Evolutionary conservation across 2,888 invertebrate genomes (phyloP), one percentile per base, ranked within the genome.

Genomic region (Lacanobia oleracea): DNA sequence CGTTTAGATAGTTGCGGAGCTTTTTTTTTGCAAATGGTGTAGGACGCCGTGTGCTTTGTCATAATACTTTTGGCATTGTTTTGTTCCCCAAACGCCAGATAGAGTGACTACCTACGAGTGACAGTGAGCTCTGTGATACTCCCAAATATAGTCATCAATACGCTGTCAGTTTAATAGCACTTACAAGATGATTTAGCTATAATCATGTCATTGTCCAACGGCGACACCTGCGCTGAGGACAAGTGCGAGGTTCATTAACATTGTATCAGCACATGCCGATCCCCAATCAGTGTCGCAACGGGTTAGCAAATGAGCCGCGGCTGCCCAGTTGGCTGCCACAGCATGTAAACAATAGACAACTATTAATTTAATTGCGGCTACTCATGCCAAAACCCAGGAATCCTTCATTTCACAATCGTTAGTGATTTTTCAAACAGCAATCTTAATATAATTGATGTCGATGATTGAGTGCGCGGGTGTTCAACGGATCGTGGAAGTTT

Each of bases 341-440:
- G 45, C 79, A 81, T 82, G 86, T 85, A 86, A 85, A 84, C 85
- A 85, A 85, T 84, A 85, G 77, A 62, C 66, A 68, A 72, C 76
- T 57, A 82, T 79, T 79, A 71, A 75, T 84, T 77, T 68, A 83
- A 79, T 77, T 66, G 79, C 54, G 63, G 62, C 50, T 62, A 33
- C 75, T 68, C 73, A 80, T 85, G 85, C 85, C 85, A 85, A 85
- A 78, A 77, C 70, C 65, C 81, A 63, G 76, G 73, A 72, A 79
- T 73, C 77, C 80, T 78, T 74, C 67, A 83, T 83, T 84, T 82
- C 73, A 77, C 70, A 86, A 82, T 74, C 50, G 62, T 67, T 65
- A 66, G 21, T 14, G 60, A 71, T 81, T 82, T 80, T 80, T 72
- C 75, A 79, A 82, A 83, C 60, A 57, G 54, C 65, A 40, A 67